These are phyloP conservation scores for Percopsis omiscomaycus DNA, from an alignment of 2,797 vertebrate species.

Conservation along the genomic window DNA sequence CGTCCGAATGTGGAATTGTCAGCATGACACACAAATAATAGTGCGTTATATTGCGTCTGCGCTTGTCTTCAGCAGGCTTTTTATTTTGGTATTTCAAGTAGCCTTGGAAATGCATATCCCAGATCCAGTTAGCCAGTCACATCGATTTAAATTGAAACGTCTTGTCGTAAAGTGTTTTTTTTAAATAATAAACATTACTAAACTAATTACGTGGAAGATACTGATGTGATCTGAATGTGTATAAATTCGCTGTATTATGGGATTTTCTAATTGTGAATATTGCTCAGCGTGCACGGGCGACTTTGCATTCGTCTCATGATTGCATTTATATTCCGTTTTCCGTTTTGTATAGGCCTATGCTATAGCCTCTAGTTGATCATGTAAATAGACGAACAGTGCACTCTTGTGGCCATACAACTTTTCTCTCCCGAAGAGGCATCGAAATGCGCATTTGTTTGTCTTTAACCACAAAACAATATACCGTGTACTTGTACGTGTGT, in stretches of 20 bases:
- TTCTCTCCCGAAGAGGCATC: too few relatives aligned
- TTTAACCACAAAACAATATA: too few relatives aligned
- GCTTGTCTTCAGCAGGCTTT: background rate
- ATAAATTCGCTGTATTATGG: conserved; percentile 32
- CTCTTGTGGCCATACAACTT: too few relatives aligned
- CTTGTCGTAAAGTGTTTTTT: too few relatives aligned
- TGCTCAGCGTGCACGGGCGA: background rate
- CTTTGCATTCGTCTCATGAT: too few relatives aligned
- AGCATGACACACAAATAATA: conserved; percentile 18
- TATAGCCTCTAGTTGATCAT: too few relatives aligned
- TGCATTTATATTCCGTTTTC: too few relatives aligned
- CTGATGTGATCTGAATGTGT: conserved; percentile 10
- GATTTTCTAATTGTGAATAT: conserved; percentile 1
- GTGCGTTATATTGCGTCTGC: conserved; percentile 18
- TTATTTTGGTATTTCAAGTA: conserved; percentile 12
- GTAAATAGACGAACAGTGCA: too few relatives aligned
- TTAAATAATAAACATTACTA: conserved; percentile 39
- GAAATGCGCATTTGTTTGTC: too few relatives aligned
- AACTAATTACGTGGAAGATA: background rate
- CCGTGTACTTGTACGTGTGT: too few relatives aligned
- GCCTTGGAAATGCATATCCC: background rate
- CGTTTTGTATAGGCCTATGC: too few relatives aligned
- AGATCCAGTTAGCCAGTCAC: conserved; percentile 3
- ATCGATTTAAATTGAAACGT: background rate
- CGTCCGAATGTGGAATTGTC: conserved; percentile 6